Conservation (phyloP, 2,797 vertebrate species). For the Tarsius wallacei region DNA sequence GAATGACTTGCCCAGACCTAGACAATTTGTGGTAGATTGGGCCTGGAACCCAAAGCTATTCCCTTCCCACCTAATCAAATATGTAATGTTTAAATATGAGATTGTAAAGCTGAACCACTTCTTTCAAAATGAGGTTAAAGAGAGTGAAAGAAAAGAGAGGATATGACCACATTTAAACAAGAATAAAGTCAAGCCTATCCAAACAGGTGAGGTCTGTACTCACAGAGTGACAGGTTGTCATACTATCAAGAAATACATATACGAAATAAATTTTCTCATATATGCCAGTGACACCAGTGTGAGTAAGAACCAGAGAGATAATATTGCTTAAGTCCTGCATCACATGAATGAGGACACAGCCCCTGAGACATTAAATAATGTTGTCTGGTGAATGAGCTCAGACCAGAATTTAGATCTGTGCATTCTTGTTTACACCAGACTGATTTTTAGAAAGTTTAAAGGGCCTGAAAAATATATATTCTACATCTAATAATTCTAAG, state of each 20-base stretch:
- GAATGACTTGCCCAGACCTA: slow-evolving; percentile 11
- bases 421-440: not conserved
- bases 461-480: not conserved
- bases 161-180: not conserved
- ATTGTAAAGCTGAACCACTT: not conserved
- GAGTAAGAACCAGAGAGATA: not conserved
- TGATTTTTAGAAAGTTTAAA: slow-evolving; percentile 6
- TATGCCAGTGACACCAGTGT: not conserved
- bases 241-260: not conserved
- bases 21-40: not conserved
- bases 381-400: not conserved
- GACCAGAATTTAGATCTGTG: not conserved
- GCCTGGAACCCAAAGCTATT: not conserved
- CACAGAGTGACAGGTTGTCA: not conserved
- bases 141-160: not conserved
- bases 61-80: not conserved
- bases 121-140: not conserved
- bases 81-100: not conserved
- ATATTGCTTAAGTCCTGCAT: not conserved
- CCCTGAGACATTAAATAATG: not conserved
- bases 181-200: slow-evolving; percentile 1
- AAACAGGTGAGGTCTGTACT: not conserved
- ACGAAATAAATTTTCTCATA: not conserved
- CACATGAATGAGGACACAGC: not conserved
- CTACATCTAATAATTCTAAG: not conserved